These are phyloP conservation scores for Ciona savignyi DNA, from an alignment of 23 tunicate genomes.

Conservation along the genomic window DNA sequence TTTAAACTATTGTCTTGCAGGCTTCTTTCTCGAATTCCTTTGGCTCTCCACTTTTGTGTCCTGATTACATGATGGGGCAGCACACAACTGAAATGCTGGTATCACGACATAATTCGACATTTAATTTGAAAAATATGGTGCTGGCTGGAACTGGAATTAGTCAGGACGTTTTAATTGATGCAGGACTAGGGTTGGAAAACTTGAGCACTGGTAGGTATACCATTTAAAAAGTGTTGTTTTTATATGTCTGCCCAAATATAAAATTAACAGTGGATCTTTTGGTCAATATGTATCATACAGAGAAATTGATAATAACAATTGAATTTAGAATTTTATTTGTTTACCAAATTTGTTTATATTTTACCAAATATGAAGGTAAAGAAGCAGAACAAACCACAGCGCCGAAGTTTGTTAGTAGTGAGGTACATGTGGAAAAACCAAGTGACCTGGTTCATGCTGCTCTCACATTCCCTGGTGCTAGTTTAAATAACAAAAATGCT, in stretches of 20 bases:
- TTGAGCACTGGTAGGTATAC: too few species aligned
- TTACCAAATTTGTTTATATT: too few species aligned
- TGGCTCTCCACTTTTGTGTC: constrained; percentile 46
- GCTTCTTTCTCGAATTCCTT: constrained; percentile 69
- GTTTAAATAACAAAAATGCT: constrained; percentile 44
- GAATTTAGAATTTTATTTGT: too few species aligned
- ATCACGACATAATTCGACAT: constrained; percentile 16
- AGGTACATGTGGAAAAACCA: constrained; percentile 28
- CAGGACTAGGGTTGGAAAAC: too few species aligned
- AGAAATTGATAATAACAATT: too few species aligned
- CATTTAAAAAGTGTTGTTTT: too few species aligned
- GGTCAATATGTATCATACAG: too few species aligned
- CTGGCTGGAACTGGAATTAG: constrained; percentile 68
- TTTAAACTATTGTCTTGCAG: too few species aligned
- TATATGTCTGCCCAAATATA: too few species aligned
- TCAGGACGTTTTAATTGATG: constrained; percentile 47
- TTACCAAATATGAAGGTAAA: too few species aligned
- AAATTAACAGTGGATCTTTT: too few species aligned
- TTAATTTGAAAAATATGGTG: constrained; percentile 40
- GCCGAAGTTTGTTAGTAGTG: constrained; percentile 51
- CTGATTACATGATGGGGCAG: constrained; percentile 63
- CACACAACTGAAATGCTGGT: constrained; percentile 80
- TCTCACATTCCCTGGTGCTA: constrained; percentile 43
- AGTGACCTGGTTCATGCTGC: constrained; percentile 43
- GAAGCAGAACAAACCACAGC: constrained; percentile 5